Base-by-base conservation (phyloP, 2,888 invertebrate species). In the Pyrochroa serraticornis region DNA sequence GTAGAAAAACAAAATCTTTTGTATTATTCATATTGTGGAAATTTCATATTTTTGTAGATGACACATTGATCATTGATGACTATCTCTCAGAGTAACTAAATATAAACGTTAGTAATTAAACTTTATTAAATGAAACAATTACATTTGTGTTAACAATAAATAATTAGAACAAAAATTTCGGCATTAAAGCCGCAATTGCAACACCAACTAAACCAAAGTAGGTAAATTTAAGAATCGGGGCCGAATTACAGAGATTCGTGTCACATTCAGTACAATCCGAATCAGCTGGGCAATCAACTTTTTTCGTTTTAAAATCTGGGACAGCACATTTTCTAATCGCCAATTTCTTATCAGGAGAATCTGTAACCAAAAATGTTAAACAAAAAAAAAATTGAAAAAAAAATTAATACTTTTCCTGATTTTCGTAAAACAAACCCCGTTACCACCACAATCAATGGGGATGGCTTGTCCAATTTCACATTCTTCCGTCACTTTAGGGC, bases 281-380 rank as follows among this genome's bases (percentile, higher is more conserved):
- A 32, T 35, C 51, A 31, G 39, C 12, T 1, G 51, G 41, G 13
- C 57, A 57, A 3, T 12, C 31, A 8, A 47, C 32, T 22, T 57
- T 9, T 13, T 49, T 49, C 1, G 22, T 22, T 5, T 14, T 42
- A 12, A 7, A 12, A 31, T 51, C 51, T 2, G 57, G 51, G 13
- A 57, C 36, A 8, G 41, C 57, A 36, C 57, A 57, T 50, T 57
- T 57, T 42, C 57, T 39, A 33, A 57, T 46, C 6, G 57, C 56
- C 49, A 35, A 45, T 8, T n/a, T 12, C 3, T 6, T 31, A 49
- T 49, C 49, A 33, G 37, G 37, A 7, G 56, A 13, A 10, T 39
- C 55, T 56, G 36, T 9, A 33, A 46, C 5, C 5, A 22, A 5
- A 22, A 22, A 22, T 22, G 22, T 22, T 22, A 22, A 5, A n/a